Evolutionary conservation across 2,797 vertebrate genomes (phyloP).

Genomic region (Microctenopoma stevenorrisi): DNA sequence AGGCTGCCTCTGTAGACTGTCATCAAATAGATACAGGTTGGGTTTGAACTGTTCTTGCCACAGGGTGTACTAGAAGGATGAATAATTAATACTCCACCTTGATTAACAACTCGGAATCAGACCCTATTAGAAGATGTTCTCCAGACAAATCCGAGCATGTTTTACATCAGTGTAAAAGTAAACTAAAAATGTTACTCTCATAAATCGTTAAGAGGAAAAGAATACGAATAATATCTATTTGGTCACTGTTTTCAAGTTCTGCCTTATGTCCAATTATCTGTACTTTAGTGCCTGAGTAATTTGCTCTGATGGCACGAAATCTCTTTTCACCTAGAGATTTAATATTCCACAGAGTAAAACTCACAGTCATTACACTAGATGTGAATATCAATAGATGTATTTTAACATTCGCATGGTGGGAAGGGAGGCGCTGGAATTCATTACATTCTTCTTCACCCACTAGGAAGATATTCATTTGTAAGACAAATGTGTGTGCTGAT

Average conservation of each 20-base stretch:
- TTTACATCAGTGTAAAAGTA: conserved; percentile 29
- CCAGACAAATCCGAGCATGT: conserved; percentile 42
- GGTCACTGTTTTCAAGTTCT: conserved; percentile 15
- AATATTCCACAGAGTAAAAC: conserved; percentile 29
- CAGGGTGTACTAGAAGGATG: conserved; percentile 20
- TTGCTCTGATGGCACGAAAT: conserved; percentile 17
- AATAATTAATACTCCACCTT: conserved; percentile 42
- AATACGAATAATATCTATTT: conserved; percentile 39
- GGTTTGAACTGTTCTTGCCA: conserved; percentile 26
- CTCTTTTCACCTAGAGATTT: not conserved
- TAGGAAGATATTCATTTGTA: conserved; percentile 56
- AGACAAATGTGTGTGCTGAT: conserved; percentile 49
- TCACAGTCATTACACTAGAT: conserved; percentile 24
- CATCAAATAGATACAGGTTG: conserved; percentile 2
- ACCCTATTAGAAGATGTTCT: conserved; percentile 25
- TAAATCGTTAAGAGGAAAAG: conserved; percentile 31
- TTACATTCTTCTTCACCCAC: conserved; percentile 52
- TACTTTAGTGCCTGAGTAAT: conserved; percentile 28
- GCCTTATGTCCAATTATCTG: conserved; percentile 20
- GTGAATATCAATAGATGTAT: conserved; percentile 30
- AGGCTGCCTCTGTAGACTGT: not conserved
- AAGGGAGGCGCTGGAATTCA: conserved; percentile 25
- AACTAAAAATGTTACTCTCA: conserved; percentile 25
- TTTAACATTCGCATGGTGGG: conserved; percentile 39
- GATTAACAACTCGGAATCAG: conserved; percentile 41